Evolutionary conservation across 1,140 invertebrate genomes (phyloP).

Genomic region (Anastrepha ludens): DNA sequence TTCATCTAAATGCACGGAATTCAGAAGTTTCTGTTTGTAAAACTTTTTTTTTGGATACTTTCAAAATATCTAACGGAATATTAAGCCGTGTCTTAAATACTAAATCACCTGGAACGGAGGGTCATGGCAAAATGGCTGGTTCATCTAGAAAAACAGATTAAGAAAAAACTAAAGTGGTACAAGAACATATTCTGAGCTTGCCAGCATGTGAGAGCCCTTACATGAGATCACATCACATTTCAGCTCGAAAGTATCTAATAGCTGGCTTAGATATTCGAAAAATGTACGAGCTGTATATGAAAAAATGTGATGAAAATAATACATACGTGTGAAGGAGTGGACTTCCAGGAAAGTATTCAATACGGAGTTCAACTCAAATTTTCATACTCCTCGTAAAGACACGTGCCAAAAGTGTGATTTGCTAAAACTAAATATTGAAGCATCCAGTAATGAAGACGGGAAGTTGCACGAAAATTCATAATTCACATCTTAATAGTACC

Average conservation of each 20-base stretch:
- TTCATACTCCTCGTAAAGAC: conserved; percentile 47
- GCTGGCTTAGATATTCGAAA: conserved; percentile 39
- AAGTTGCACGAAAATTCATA: too few species aligned
- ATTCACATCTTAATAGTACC: too few species aligned
- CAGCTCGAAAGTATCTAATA: conserved; percentile 6
- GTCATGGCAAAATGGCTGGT: conserved; percentile 52
- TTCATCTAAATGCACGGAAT: too few species aligned
- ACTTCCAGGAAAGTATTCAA: neutral
- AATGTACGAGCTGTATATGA: conserved; percentile 27
- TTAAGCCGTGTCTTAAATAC: too few species aligned
- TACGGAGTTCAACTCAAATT: conserved; percentile 50
- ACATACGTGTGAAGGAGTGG: neutral
- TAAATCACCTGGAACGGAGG: too few species aligned
- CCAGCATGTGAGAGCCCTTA: conserved; percentile 15
- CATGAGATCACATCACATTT: conserved; percentile 9
- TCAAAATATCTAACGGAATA: too few species aligned
- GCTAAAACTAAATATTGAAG: conserved; percentile 42
- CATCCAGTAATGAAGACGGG: conserved; percentile 29
- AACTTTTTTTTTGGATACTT: too few species aligned
- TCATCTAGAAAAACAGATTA: conserved; percentile 55
- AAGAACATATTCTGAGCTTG: conserved; percentile 52
- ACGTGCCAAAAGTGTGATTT: conserved; percentile 49
- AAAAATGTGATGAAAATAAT: conserved; percentile 41
- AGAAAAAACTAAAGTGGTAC: conserved; percentile 48
- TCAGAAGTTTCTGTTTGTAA: too few species aligned